These are phyloP conservation scores for Arge pagana DNA, from an alignment of 2,888 invertebrate species.

Conservation along the genomic window DNA sequence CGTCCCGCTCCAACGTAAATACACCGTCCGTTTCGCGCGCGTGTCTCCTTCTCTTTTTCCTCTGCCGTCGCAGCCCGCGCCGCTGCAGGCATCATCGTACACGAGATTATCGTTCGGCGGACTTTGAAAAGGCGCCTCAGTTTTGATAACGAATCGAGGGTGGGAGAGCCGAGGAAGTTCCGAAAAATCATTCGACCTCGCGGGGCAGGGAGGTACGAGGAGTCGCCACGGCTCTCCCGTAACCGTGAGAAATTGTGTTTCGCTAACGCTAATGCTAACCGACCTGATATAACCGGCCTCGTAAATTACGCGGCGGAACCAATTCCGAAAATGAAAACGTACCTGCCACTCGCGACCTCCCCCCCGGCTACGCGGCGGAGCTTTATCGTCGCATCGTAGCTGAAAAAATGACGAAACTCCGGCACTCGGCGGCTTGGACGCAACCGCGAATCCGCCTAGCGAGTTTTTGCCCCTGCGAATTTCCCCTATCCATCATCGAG, in stretches of 20 bases:
- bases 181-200: neutral
- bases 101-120: constrained; percentile 6
- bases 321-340: constrained; percentile 7
- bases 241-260: constrained; percentile 12
- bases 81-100: constrained; percentile 4
- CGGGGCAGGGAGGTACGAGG: too few species aligned
- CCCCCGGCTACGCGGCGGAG: too few species aligned
- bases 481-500: too few species aligned
- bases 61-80: constrained; percentile 29
- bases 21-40: constrained; percentile 1
- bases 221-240: neutral
- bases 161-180: neutral
- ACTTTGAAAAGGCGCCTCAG: too few species aligned
- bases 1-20: neutral
- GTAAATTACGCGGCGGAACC: constrained; percentile 6
- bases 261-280: constrained; percentile 9
- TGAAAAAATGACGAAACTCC: too few species aligned
- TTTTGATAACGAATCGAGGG: too few species aligned
- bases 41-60: constrained; percentile 19
- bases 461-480: too few species aligned
- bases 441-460: too few species aligned
- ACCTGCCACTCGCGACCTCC: too few species aligned
- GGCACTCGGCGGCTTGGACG: too few species aligned
- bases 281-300: neutral
- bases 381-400: too few species aligned